Evolutionary conservation across 2,113 vertebrate genomes (phyloP), one percentile per base, ranked within the genome.

Genomic region (Antigone vipio): DNA sequence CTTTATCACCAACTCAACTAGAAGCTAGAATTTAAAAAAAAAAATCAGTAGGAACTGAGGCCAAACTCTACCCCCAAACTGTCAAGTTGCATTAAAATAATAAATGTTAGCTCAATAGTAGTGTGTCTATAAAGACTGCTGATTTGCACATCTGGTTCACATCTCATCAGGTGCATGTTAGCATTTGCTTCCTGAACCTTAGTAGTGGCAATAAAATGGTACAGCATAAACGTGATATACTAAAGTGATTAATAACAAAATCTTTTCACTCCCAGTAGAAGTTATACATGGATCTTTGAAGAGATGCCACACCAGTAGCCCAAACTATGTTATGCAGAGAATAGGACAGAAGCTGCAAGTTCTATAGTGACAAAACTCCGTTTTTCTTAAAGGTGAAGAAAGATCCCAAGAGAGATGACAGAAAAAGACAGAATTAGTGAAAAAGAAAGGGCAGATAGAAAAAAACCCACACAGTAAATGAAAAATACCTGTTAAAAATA

Each of bases 391-490:
- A 74, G 26, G 15, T 63, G 26, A 74, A 80, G 74, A 93, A 68
- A 67, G 22, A 64, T 81, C 3, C 34, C 38, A 83, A 47, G 38
- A 56, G 4, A 5, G 12, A 60, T 22, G 9, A 67, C 6, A 35
- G 47, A 3, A 6, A 26, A 29, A 4, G 32, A 72, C 32, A 72
- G 47, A 32, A 10, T 15, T 3, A 35, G 9, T 10, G 9, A 45
- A 68, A 77, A 53, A 77, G 12, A 59, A 60, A 81, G 5, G 3
- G 27, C 14, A 47, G 7, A 27, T 8, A 29, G 9, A 22, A 87
- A 38, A 56, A 81, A 17, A 2, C 0, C 1, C 2, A 2, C 2
- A 83, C 3, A 63, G 30, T 34, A 82, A 80, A 73, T 24, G 2
- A 67, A 71, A 80, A 79, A 6, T 16, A 35, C 23, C 15, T 64